A percentile compares a stretch with the other conserved stretches of the same genome.
Conservation (phyloP, 2,888 invertebrate species). For the Cryptus armator region DNA sequence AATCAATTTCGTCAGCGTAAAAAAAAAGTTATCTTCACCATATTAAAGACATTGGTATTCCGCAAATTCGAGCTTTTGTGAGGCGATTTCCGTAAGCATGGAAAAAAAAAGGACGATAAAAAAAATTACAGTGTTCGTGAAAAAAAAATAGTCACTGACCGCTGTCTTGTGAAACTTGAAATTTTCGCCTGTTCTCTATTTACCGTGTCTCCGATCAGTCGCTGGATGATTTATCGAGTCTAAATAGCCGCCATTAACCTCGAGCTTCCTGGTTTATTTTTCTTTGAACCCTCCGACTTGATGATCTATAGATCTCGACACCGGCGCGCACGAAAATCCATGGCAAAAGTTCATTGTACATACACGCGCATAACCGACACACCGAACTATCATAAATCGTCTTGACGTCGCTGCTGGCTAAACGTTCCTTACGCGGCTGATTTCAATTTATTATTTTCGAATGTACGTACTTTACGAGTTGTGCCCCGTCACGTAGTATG, state of each 20-base stretch:
- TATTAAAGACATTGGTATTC: background rate
- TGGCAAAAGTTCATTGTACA: conserved; percentile 25
- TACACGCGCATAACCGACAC: conserved; percentile 11
- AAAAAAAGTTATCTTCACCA: background rate
- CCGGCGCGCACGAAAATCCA: conserved; percentile 20
- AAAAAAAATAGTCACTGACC: no score
- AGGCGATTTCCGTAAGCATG: no score
- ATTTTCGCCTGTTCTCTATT: background rate
- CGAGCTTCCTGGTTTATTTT: conserved; percentile 32
- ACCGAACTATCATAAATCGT: conserved; percentile 57
- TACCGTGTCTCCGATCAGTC: conserved; percentile 7
- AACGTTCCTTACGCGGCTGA: conserved; percentile 19
- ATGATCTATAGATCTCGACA: conserved; percentile 33
- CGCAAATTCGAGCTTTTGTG: background rate
- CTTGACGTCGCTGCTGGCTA: conserved; percentile 1
- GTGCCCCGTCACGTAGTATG: conserved; percentile 44
- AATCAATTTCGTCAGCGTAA: background rate
- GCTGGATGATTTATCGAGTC: conserved; percentile 28
- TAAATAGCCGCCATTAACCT: conserved; percentile 7
- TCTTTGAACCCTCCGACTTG: conserved; percentile 23
- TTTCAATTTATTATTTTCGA: conserved; percentile 53
- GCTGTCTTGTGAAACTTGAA: background rate
- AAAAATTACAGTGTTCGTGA: no score
- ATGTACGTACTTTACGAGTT: background rate
- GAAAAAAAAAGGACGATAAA: no score